These are phyloP conservation scores for Ommatoiulus sabulosus DNA, from an alignment of 2,888 invertebrate species.

Conservation along the genomic window DNA sequence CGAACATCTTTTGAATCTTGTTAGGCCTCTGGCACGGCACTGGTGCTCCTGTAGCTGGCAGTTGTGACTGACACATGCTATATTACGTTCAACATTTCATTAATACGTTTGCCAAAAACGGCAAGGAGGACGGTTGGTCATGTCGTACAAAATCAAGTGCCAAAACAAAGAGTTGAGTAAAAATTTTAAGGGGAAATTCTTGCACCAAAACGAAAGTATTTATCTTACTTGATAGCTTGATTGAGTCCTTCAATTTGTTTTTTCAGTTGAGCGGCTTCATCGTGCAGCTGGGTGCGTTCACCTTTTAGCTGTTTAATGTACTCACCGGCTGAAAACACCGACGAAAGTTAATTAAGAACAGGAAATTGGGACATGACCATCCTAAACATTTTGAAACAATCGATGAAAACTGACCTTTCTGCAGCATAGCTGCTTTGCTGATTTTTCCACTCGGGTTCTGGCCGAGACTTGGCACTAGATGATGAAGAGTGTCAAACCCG, in stretches of 20 bases:
- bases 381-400: too few species aligned
- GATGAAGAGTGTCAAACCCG: conserved; percentile 94
- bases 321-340: conserved; percentile 75
- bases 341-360: not conserved
- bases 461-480: conserved; percentile 86
- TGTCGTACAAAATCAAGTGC: too few species aligned
- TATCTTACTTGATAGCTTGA: conserved; percentile 83
- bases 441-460: conserved; percentile 91
- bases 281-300: conserved; percentile 78
- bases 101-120: too few species aligned
- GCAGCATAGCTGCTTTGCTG: conserved; percentile 93
- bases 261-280: conserved; percentile 87
- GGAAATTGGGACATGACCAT: not conserved
- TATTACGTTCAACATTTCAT: not conserved
- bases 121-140: too few species aligned
- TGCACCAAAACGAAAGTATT: not conserved
- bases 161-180: too few species aligned
- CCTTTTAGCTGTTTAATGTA: conserved; percentile 89
- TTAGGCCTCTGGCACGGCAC: conserved; percentile 89
- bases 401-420: conserved; percentile 76
- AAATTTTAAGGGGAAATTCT: too few species aligned
- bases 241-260: conserved; percentile 92
- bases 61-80: conserved; percentile 92
- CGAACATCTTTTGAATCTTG: conserved; percentile 93
- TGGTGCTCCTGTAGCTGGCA: conserved; percentile 96